These are phyloP conservation scores for Hypotaenidia philippensis DNA, from an alignment of 2,797 vertebrate species.

Conservation along the genomic window DNA sequence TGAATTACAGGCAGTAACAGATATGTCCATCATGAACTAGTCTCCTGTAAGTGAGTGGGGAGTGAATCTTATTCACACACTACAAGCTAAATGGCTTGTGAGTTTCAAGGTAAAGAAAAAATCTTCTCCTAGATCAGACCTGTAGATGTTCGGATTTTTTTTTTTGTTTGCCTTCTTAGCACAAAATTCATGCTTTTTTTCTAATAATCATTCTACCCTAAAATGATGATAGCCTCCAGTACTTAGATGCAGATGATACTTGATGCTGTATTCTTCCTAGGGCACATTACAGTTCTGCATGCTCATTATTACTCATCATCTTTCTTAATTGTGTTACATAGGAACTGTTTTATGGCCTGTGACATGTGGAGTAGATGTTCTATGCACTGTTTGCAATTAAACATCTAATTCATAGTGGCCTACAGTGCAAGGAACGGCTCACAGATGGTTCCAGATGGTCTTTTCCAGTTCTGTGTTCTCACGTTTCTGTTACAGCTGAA, in stretches of 20 bases:
- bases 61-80: constrained; percentile 5
- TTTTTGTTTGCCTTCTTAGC: not conserved
- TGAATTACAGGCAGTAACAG: not conserved
- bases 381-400: constrained; percentile 60
- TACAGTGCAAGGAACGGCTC: constrained; percentile 27
- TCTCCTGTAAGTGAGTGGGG: not conserved
- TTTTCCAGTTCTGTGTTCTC: constrained; percentile 63
- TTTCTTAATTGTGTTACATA: constrained; percentile 28
- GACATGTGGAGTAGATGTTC: constrained; percentile 65
- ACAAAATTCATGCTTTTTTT: not conserved
- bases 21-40: not conserved
- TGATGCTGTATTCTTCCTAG: not conserved
- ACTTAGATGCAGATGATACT: not conserved
- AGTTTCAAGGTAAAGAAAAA: constrained; percentile 7
- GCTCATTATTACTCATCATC: constrained; percentile 22
- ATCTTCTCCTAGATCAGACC: not conserved
- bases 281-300: not conserved
- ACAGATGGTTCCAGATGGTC: constrained; percentile 75
- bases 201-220: not conserved
- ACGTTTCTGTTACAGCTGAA: constrained; percentile 45
- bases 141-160: not conserved
- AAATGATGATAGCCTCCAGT: not conserved
- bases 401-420: constrained; percentile 65
- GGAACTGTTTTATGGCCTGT: constrained; percentile 41
- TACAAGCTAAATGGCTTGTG: not conserved